Evolutionary conservation across 2,113 vertebrate species (phyloP).

Genomic region (Entelurus aequoreus): DNA sequence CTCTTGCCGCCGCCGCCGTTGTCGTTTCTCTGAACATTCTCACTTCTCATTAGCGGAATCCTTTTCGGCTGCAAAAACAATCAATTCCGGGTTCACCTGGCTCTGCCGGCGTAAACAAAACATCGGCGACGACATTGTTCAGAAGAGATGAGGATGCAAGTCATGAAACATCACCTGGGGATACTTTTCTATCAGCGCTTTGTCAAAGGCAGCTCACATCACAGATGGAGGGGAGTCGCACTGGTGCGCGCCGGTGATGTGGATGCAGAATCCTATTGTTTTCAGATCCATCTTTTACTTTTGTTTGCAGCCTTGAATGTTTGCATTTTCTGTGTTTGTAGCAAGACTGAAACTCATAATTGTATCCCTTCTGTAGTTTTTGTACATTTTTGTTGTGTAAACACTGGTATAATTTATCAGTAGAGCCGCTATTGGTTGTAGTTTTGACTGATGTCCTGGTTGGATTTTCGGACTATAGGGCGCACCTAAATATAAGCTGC

Average conservation of each 20-base stretch:
- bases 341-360: neutral
- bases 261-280: too few species aligned
- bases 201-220: too few species aligned
- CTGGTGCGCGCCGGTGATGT: too few species aligned
- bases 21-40: neutral
- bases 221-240: too few species aligned
- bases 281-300: neutral
- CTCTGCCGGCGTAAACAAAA: conserved; percentile 2
- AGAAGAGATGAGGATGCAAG: neutral
- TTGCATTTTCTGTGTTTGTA: neutral
- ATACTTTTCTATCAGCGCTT: neutral
- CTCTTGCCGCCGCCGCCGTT: neutral
- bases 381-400: too few species aligned
- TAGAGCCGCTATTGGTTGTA: too few species aligned
- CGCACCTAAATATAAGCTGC: too few species aligned
- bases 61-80: conserved; percentile 4
- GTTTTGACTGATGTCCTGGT: too few species aligned
- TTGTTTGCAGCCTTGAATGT: neutral
- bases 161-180: conserved; percentile 3
- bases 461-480: too few species aligned
- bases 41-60: conserved; percentile 9
- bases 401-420: too few species aligned
- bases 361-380: neutral
- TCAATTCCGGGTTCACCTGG: neutral
- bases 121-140: conserved; percentile 1